phyloP scores from a whole-genome alignment of 2,113 vertebrate species.

The Tangachromis dhanisi region DNA sequence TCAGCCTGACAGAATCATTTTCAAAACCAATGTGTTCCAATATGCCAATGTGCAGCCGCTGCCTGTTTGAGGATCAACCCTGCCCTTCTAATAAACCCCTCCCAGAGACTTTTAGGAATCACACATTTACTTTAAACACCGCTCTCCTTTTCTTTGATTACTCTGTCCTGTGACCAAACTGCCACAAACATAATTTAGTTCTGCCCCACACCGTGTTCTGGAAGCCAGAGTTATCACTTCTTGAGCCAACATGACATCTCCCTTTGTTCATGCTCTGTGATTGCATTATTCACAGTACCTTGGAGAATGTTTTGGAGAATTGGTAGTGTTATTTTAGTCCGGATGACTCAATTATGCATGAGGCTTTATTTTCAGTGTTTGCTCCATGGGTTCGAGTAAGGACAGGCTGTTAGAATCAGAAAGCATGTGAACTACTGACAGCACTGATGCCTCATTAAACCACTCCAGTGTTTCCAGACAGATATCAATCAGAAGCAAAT shows the following conservation, averaged over 20 bases:
- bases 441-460: conserved; percentile 6
- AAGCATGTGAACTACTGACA: background rate
- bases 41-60: background rate
- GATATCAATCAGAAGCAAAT: background rate
- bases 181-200: background rate
- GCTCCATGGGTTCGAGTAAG: conserved; percentile 26
- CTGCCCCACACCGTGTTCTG: background rate
- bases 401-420: conserved; percentile 2
- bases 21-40: conserved; percentile 17
- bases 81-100: background rate
- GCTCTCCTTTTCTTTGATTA: conserved; percentile 7
- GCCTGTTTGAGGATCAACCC: background rate
- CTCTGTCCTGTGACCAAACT: background rate
- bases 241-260: conserved; percentile 35
- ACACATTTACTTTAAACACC: conserved; percentile 1
- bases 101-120: background rate
- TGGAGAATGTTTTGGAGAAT: conserved; percentile 13
- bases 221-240: conserved; percentile 22
- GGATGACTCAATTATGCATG: conserved; percentile 49
- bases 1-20: conserved; percentile 51
- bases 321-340: conserved; percentile 25
- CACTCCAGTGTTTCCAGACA: background rate
- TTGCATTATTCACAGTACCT: conserved; percentile 23
- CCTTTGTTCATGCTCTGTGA: conserved; percentile 20
- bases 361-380: conserved; percentile 38